These are phyloP conservation scores for Urophycis tenuis DNA, from an alignment of 2,797 vertebrate species.

Conservation along the genomic window DNA sequence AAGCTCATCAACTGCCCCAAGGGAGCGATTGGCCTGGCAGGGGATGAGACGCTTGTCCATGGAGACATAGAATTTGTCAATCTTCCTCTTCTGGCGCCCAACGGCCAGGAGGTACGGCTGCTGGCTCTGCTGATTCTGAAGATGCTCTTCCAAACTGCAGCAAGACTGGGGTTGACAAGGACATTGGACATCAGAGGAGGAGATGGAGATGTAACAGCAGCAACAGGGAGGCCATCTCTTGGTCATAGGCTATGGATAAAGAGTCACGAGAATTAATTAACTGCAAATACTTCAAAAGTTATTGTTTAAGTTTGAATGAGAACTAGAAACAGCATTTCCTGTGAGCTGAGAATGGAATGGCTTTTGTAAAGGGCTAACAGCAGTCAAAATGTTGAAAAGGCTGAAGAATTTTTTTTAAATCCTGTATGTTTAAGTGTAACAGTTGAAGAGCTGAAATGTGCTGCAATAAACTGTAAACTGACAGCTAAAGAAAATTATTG, in stretches of 20 bases:
- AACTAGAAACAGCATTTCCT: not conserved
- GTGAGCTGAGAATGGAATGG: too few species aligned
- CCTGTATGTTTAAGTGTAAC: too few species aligned
- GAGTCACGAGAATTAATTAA: constrained; percentile 15
- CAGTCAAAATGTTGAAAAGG: too few species aligned
- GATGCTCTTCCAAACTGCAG: not conserved
- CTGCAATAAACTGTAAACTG: too few species aligned
- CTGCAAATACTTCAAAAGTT: not conserved
- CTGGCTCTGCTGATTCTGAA: not conserved
- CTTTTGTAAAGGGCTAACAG: too few species aligned
- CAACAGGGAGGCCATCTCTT: constrained; percentile 33
- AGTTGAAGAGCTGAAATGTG: too few species aligned
- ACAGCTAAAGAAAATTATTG: too few species aligned
- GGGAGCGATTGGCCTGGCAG: not conserved
- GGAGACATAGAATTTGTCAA: not conserved
- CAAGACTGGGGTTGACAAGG: not conserved
- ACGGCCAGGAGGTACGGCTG: not conserved
- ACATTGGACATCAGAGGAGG: not conserved
- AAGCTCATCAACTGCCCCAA: not conserved
- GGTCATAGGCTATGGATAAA: constrained; percentile 19
- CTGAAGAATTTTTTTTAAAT: too few species aligned
- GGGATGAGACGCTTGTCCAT: not conserved
- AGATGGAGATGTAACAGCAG: constrained; percentile 34
- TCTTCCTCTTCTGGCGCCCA: not conserved
- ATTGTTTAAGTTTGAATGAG: too few species aligned